A percentile compares a stretch with the other conserved stretches of the same genome.
Evolutionary conservation across 2,113 vertebrate genomes (phyloP).

Genomic region (Neodon shergylaensis): DNA sequence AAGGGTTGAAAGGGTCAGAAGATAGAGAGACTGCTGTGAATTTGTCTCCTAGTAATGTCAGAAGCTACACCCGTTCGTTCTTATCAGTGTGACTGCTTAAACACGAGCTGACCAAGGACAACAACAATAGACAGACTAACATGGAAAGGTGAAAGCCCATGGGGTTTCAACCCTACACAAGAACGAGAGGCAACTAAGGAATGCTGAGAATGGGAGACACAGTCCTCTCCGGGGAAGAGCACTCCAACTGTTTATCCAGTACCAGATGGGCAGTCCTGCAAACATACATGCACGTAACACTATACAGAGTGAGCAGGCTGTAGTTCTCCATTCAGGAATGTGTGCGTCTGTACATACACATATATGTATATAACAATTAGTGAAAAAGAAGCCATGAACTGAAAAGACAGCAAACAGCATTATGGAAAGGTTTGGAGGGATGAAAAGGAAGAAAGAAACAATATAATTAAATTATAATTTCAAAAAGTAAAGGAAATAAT

Average conservation of each 20-base stretch:
- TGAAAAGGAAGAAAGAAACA: not conserved
- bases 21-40: not conserved
- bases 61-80: not conserved
- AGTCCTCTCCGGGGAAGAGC: not conserved
- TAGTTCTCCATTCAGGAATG: not conserved
- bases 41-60: not conserved
- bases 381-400: not conserved
- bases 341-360: not conserved
- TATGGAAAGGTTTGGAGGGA: not conserved
- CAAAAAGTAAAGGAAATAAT: not conserved
- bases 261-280: not conserved
- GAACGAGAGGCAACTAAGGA: not conserved
- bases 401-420: not conserved
- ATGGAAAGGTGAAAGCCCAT: too few relatives aligned
- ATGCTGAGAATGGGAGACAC: not conserved
- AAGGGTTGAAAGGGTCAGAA: not conserved
- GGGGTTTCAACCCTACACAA: not conserved
- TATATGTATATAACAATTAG: not conserved
- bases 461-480: not conserved
- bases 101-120: not conserved
- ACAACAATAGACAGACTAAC: not conserved
- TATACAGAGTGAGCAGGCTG: not conserved
- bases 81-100: not conserved
- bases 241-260: not conserved
- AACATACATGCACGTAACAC: not conserved